These are phyloP conservation scores for Aotus griseimembra DNA, from an alignment of 2,797 vertebrate species.

Conservation along the genomic window DNA sequence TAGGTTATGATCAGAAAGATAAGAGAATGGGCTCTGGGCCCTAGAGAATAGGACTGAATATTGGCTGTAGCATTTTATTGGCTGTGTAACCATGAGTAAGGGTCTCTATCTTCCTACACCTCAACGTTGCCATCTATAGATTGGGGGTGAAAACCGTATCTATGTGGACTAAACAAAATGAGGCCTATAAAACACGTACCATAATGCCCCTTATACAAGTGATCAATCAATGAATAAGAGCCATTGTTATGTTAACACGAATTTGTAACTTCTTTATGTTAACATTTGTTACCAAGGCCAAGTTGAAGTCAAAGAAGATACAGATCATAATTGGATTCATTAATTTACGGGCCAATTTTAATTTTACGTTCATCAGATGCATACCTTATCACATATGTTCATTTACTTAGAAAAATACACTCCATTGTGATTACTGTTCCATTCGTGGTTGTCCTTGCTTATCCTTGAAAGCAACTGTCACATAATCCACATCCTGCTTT, in stretches of 20 bases:
- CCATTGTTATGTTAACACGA: not conserved
- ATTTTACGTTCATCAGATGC: constrained; percentile 14
- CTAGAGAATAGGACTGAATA: not conserved
- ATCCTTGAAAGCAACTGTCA: constrained; percentile 49
- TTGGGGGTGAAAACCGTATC: not conserved
- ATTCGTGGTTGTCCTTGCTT: constrained; percentile 39
- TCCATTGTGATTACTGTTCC: constrained; percentile 6
- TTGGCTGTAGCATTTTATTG: not conserved
- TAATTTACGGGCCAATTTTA: constrained; percentile 54
- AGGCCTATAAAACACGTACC: not conserved
- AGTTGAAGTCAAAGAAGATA: constrained; percentile 66
- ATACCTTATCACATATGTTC: constrained; percentile 52
- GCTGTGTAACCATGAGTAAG: not conserved
- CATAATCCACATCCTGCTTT: not conserved
- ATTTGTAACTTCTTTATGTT: constrained; percentile 10
- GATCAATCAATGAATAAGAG: not conserved
- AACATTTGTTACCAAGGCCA: not conserved
- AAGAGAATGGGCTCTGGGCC: not conserved
- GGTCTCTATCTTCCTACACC: not conserved
- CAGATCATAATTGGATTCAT: constrained; percentile 46
- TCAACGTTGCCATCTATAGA: not conserved
- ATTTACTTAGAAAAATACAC: constrained; percentile 41
- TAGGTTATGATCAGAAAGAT: constrained; percentile 34
- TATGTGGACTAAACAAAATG: not conserved
- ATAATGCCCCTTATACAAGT: not conserved